Evolutionary conservation across 2,113 vertebrate genomes (phyloP).

Genomic region (Apaloderma vittatum): DNA sequence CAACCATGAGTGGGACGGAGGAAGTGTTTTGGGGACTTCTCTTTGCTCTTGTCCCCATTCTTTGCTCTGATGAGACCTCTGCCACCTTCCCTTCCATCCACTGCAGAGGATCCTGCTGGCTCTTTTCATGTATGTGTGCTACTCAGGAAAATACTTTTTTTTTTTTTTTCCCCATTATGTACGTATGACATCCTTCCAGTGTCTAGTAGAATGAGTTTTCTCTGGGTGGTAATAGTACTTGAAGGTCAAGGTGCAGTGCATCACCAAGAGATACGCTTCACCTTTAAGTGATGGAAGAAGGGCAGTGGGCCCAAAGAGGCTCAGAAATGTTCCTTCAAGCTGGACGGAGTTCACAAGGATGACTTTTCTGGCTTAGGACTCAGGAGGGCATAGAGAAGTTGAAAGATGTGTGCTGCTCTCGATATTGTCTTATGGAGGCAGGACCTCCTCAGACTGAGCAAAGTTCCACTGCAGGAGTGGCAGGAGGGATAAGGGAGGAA

Average conservation of each 20-base stretch:
- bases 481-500: neutral
- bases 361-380: neutral
- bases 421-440: neutral
- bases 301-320: neutral
- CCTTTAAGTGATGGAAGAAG: neutral
- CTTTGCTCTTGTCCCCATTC: neutral
- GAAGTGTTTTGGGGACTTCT: neutral
- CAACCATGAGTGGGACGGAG: neutral
- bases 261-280: neutral
- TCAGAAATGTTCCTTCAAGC: neutral
- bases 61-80: neutral
- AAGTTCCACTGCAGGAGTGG: neutral
- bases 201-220: neutral
- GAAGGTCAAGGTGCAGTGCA: neutral
- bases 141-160: neutral
- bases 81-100: neutral
- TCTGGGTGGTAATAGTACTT: neutral
- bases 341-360: neutral
- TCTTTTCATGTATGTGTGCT: neutral
- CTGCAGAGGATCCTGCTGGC: neutral
- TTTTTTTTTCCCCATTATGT: neutral
- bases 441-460: neutral
- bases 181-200: accelerated
- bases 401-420: neutral
- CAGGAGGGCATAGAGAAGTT: neutral